Percentiles rank a stretch among this genome's conserved stretches.
These are phyloP conservation scores for Ormyrus thymus DNA, from an alignment of 2,888 invertebrate genomes.

Conservation along the genomic window DNA sequence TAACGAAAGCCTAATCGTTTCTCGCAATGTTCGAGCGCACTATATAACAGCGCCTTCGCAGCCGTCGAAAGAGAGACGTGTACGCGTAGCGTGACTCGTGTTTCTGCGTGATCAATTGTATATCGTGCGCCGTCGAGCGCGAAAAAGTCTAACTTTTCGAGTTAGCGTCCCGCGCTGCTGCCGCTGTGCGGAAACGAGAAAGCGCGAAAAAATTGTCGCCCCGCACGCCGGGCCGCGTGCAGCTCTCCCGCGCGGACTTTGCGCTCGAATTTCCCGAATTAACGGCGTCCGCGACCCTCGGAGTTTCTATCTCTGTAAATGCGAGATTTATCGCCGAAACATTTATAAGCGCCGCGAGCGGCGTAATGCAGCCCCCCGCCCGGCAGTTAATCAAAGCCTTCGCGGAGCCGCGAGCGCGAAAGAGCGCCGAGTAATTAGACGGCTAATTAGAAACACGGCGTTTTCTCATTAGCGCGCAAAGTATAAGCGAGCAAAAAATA, in stretches of 20 bases:
- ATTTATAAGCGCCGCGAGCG: conserved; percentile 16
- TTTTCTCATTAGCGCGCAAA: conserved; percentile 57
- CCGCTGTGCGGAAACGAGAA: not conserved
- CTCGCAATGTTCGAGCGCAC: conserved; percentile 10
- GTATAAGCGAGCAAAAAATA: not conserved
- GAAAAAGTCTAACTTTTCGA: conserved; percentile 37
- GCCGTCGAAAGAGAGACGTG: conserved; percentile 1
- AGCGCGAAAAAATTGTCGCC: not conserved
- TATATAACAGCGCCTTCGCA: not conserved
- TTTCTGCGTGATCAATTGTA: conserved; percentile 44
- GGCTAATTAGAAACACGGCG: conserved; percentile 59
- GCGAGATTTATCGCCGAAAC: conserved; percentile 46
- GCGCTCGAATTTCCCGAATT: conserved; percentile 8
- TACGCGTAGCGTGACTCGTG: conserved; percentile 36
- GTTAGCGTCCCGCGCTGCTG: conserved; percentile 8
- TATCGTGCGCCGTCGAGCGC: conserved; percentile 16
- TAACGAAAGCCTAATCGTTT: conserved; percentile 50
- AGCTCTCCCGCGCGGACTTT: not conserved
- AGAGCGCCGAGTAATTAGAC: conserved; percentile 59
- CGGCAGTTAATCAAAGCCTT: conserved; percentile 53
- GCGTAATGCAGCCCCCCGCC: not conserved
- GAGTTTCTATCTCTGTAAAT: conserved; percentile 3
- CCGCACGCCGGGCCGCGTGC: too few species aligned
- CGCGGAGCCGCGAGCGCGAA: conserved; percentile 41
- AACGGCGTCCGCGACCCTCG: not conserved